These are phyloP conservation scores for Euwallacea similis DNA, from an alignment of 1,140 invertebrate species.

Conservation along the genomic window DNA sequence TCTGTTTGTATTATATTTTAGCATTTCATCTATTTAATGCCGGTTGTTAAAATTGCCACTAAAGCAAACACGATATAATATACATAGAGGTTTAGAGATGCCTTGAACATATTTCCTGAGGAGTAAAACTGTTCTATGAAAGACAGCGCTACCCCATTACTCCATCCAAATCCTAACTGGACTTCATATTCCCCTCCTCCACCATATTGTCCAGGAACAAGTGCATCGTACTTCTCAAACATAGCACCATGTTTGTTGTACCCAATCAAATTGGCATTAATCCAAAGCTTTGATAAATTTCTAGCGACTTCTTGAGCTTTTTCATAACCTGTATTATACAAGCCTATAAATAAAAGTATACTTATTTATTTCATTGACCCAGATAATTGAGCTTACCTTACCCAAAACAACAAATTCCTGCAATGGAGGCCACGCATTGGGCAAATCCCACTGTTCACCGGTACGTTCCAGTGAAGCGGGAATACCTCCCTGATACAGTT, in stretches of 20 bases:
- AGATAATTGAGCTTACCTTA: neutral
- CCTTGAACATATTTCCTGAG: constrained; percentile 7
- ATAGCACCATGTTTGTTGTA: constrained; percentile 58
- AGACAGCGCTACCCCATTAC: constrained; percentile 74
- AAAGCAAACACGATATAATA: constrained; percentile 18
- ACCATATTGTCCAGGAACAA: constrained; percentile 70
- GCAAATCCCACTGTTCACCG: constrained; percentile 88
- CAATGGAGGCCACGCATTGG: constrained; percentile 85
- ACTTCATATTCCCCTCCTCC: constrained; percentile 88
- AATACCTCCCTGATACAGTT: constrained; percentile 66
- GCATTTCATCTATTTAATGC: neutral
- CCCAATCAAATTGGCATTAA: constrained; percentile 72
- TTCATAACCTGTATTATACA: constrained; percentile 61
- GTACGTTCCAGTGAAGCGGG: constrained; percentile 71
- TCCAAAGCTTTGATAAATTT: constrained; percentile 71
- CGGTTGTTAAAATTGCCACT: constrained; percentile 1
- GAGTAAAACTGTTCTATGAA: constrained; percentile 36
- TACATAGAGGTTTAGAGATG: neutral
- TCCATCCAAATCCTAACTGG: constrained; percentile 93
- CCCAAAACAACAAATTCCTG: constrained; percentile 72
- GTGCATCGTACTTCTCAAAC: constrained; percentile 89
- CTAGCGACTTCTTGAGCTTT: constrained; percentile 67
- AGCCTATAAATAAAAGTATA: constrained; percentile 53
- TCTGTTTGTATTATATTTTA: neutral
- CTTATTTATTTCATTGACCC: neutral